Percentiles rank a stretch among this genome's conserved stretches.
These are phyloP conservation scores for Alectoris magna DNA, from an alignment of 2,797 vertebrate genomes.

Conservation along the genomic window DNA sequence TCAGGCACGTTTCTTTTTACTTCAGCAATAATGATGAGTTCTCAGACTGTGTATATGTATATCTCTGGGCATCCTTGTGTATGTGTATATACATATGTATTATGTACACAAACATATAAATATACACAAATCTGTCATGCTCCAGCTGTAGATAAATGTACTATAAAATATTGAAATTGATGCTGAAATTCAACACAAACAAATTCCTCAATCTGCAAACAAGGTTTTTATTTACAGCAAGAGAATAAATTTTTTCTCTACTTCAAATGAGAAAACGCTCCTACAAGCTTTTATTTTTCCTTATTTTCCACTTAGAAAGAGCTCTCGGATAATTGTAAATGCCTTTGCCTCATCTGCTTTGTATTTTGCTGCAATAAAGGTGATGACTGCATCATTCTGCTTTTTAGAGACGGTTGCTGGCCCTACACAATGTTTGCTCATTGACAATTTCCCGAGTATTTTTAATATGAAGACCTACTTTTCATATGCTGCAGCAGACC, in stretches of 20 bases:
- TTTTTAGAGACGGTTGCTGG: slow-evolving; percentile 29
- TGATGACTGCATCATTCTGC: slow-evolving; percentile 45
- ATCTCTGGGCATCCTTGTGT: slow-evolving; percentile 73
- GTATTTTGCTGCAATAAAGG: slow-evolving; percentile 37
- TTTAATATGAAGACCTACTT: slow-evolving; percentile 72
- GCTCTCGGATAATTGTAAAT: neutral
- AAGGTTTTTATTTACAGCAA: slow-evolving; percentile 72
- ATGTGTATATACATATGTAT: slow-evolving; percentile 76
- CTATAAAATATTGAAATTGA: slow-evolving; percentile 76
- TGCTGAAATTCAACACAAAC: slow-evolving; percentile 73
- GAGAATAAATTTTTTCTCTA: slow-evolving; percentile 67
- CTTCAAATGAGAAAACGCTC: slow-evolving; percentile 56
- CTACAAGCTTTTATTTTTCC: slow-evolving; percentile 49
- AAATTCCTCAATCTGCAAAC: slow-evolving; percentile 74
- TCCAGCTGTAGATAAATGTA: slow-evolving; percentile 75
- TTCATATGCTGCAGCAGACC: slow-evolving; percentile 72
- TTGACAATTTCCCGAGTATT: slow-evolving; percentile 64
- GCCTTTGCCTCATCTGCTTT: slow-evolving; percentile 10
- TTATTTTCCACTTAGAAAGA: slow-evolving; percentile 45
- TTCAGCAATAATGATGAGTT: slow-evolving; percentile 70
- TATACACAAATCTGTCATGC: slow-evolving; percentile 76
- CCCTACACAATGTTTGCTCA: slow-evolving; percentile 25
- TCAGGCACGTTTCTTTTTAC: slow-evolving; percentile 68
- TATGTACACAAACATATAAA: slow-evolving; percentile 75
- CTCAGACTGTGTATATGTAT: slow-evolving; percentile 73